Evolutionary conservation across 1,140 invertebrate genomes (phyloP), one percentile per base, ranked within the genome.

Genomic region (Macrobrachium rosenbergii): DNA sequence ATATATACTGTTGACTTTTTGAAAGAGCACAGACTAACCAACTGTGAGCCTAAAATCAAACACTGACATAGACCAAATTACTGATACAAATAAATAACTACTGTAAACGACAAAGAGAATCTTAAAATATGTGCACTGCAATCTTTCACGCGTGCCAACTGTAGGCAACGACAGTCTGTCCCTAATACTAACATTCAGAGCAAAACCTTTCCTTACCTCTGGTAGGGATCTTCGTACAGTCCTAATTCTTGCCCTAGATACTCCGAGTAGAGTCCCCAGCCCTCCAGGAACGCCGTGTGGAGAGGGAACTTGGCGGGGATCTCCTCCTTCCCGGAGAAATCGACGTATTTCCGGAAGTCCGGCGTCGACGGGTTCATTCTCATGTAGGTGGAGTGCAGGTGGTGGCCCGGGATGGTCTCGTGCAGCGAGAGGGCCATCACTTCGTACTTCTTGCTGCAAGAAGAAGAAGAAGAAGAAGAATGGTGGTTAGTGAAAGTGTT

Each of bases 181-280:
- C n/a, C n/a, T n/a, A n/a, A n/a, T n/a, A n/a, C n/a, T n/a, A n/a
- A n/a, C n/a, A n/a, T n/a, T n/a, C n/a, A n/a, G n/a, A n/a, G n/a
- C n/a, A 62, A 19, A 78, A 19, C 1, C 1, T 63, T 21, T n/a
- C 14, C 12, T 23, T 89, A 92, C 92, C 91, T 86, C 80, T 91
- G 88, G 17, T 91, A 91, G 14, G 91, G 91, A 82, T 91, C 89
- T 14, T 88, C 78, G 82, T 91, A 93, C 0, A 93, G 87, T 12
- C 91, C 92, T 82, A 92, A 79, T 83, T 93, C 92, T 88, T 92
- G 91, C 11, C 92, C 92, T 3, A 93, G 89, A 80, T 90, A 91
- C 88, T 93, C 93, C 16, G 91, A 89, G 86, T 93, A 93, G 21
- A 93, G 86, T 0, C 89, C 92, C 92, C 93, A 93, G 19, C 92